Evolutionary conservation across 2,888 invertebrate species (phyloP).

Genomic region (Lasioglossum villosulum): DNA sequence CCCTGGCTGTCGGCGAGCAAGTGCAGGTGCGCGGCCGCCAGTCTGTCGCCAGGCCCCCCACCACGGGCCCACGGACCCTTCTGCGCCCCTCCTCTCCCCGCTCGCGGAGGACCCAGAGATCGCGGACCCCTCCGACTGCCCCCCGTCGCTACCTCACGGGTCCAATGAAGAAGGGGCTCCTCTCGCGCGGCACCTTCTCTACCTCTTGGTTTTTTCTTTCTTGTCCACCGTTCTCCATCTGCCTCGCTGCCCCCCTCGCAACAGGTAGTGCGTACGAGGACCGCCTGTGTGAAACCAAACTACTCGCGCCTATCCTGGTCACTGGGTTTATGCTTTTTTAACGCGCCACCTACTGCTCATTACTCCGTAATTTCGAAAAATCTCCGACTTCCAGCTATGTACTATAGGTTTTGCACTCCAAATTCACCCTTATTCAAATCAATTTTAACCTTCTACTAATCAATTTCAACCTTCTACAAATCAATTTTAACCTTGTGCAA

Average conservation of each 20-base stretch:
- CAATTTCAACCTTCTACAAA: no score
- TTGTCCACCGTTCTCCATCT: slow-evolving; percentile 20
- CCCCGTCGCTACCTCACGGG: slow-evolving; percentile 53
- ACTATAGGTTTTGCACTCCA: neutral
- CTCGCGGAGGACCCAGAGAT: slow-evolving; percentile 59
- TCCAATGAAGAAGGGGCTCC: slow-evolving; percentile 55
- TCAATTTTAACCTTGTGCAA: no score
- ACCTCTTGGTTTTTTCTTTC: slow-evolving; percentile 28
- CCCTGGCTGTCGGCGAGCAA: slow-evolving; percentile 79
- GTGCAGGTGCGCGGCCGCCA: slow-evolving; percentile 83
- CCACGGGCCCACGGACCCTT: slow-evolving; percentile 59
- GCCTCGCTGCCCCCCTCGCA: slow-evolving; percentile 36
- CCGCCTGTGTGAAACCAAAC: slow-evolving; percentile 57
- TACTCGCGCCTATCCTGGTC: slow-evolving; percentile 58
- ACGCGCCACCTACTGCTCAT: neutral
- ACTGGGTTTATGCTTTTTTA: slow-evolving; percentile 28
- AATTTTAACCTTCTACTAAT: no score
- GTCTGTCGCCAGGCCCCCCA: slow-evolving; percentile 81
- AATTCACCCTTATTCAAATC: no score
- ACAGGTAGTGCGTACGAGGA: slow-evolving; percentile 64
- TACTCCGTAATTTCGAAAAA: neutral
- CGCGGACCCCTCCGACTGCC: slow-evolving; percentile 68
- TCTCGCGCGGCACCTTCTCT: slow-evolving; percentile 53
- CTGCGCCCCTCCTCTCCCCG: slow-evolving; percentile 43
- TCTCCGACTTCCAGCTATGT: neutral